Conservation (phyloP, 2,797 vertebrate genomes). For the Chelidonichthys spinosus region DNA sequence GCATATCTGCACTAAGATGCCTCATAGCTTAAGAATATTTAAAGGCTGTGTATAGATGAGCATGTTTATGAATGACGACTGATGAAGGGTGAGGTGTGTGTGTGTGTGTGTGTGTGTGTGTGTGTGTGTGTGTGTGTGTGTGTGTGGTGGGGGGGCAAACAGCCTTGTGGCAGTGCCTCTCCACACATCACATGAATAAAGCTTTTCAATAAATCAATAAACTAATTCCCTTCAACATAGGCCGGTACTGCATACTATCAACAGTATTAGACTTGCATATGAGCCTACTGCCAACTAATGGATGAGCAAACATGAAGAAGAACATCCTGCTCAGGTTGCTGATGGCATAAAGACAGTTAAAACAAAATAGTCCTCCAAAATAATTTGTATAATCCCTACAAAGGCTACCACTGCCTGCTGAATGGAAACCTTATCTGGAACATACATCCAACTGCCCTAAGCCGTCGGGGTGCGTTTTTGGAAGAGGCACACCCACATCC, state of each 20-base stretch:
- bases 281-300: slow-evolving; percentile 13
- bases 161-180: slow-evolving; percentile 46
- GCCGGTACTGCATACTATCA: slow-evolving; percentile 13
- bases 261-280: slow-evolving; percentile 40
- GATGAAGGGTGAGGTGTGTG: slow-evolving; percentile 3
- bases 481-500: neutral
- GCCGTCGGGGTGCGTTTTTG: neutral
- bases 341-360: neutral
- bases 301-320: slow-evolving; percentile 23
- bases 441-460: slow-evolving; percentile 7
- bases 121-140: neutral
- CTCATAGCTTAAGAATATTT: slow-evolving; percentile 53
- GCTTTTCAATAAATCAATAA: slow-evolving; percentile 75
- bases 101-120: neutral
- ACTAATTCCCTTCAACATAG: slow-evolving; percentile 46
- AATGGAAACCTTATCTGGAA: slow-evolving; percentile 35
- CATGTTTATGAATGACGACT: neutral
- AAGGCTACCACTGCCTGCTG: neutral
- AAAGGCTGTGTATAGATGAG: slow-evolving; percentile 6
- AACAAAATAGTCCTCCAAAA: neutral
- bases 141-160: slow-evolving; percentile 1
- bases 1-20: slow-evolving; percentile 53
- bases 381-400: neutral
- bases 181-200: slow-evolving; percentile 58
- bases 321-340: neutral